Conservation (phyloP, 2,888 invertebrate genomes). For the Oligia strigilis region DNA sequence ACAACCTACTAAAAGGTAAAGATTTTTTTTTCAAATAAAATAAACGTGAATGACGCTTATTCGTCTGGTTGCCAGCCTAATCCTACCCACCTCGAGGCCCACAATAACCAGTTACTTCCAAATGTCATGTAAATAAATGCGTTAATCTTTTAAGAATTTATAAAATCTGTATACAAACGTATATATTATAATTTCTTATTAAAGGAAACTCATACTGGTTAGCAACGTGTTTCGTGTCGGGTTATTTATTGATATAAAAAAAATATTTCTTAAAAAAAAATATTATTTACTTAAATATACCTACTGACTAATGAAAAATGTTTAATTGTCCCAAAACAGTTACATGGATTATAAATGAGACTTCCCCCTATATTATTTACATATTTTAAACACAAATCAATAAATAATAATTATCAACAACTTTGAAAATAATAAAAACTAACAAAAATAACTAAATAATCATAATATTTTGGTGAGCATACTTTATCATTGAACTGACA, state of each 20-base stretch:
- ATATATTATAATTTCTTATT: slow-evolving; percentile 45
- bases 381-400: too few species aligned
- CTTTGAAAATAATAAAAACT: too few species aligned
- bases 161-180: slow-evolving; percentile 24
- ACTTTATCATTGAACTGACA: too few species aligned
- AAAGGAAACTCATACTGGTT: slow-evolving; percentile 48
- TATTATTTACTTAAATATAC: too few species aligned
- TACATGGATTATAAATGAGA: too few species aligned
- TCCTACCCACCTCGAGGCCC: slow-evolving; percentile 37
- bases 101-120: slow-evolving; percentile 42
- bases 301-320: too few species aligned
- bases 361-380: too few species aligned
- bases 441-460: too few species aligned
- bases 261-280: too few species aligned
- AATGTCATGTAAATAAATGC: slow-evolving; percentile 7
- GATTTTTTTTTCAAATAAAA: background rate
- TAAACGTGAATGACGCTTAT: background rate
- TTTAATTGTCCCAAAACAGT: too few species aligned
- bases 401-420: too few species aligned
- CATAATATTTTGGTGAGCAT: too few species aligned
- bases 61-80: background rate
- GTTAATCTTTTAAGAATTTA: slow-evolving; percentile 17
- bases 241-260: background rate
- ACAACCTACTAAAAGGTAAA: background rate
- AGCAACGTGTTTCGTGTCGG: slow-evolving; percentile 30